These are phyloP conservation scores for Echinarachnius parma DNA, from an alignment of 53 echinoderm and acorn worm species.

Conservation along the genomic window DNA sequence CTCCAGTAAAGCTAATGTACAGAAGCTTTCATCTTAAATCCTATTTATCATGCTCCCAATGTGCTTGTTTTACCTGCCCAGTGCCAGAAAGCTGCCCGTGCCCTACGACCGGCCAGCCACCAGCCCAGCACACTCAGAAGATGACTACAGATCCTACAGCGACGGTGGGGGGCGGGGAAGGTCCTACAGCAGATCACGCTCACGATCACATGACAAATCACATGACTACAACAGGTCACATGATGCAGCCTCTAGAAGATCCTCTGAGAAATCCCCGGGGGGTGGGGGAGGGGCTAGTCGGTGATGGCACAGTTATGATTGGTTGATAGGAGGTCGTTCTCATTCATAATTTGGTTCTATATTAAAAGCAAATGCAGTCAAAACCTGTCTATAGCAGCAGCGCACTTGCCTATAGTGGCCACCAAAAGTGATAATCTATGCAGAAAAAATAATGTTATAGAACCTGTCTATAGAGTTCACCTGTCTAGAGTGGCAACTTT, in stretches of 20 bases:
- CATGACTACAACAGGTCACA: slow-evolving; percentile 28
- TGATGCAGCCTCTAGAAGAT: neutral
- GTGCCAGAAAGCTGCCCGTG: slow-evolving; percentile 91
- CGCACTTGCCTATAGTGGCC: too few relatives aligned
- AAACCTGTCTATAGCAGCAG: too few relatives aligned
- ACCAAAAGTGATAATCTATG: too few relatives aligned
- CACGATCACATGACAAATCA: slow-evolving; percentile 15
- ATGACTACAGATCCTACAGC: slow-evolving; percentile 10
- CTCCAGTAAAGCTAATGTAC: too few relatives aligned
- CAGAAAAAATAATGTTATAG: too few relatives aligned
- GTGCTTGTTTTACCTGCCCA: slow-evolving; percentile 15
- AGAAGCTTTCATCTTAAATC: too few relatives aligned
- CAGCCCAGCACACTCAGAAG: slow-evolving; percentile 37
- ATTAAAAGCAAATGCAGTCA: too few relatives aligned
- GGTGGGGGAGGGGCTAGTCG: slow-evolving; percentile 29
- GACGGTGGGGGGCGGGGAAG: neutral
- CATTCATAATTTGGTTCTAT: too few relatives aligned
- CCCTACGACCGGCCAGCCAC: slow-evolving; percentile 79
- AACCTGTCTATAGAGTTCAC: too few relatives aligned
- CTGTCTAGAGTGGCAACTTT: too few relatives aligned
- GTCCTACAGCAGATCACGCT: slow-evolving; percentile 17
- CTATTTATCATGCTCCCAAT: too few relatives aligned
- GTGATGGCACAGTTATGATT: slow-evolving; percentile 47
- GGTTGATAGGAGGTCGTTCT: too few relatives aligned
- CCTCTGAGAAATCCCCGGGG: slow-evolving; percentile 17